Base-by-base conservation (phyloP, 2,797 vertebrate species). In the Cercopithecus petaurista region DNA sequence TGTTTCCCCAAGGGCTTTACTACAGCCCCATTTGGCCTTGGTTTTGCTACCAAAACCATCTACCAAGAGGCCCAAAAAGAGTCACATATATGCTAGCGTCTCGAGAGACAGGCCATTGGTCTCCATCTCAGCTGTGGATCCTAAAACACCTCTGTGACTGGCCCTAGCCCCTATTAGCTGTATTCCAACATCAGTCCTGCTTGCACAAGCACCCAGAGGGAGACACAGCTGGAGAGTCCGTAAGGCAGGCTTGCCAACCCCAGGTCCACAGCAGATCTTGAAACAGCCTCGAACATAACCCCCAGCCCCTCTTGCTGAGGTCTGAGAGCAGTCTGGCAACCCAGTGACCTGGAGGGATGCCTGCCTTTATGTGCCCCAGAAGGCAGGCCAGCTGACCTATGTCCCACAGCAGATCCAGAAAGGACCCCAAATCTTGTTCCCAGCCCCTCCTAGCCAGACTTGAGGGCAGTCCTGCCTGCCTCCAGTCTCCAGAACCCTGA, bases 291-390 rank as follows among this genome's bases (percentile, higher is more conserved):
- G 14, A 15, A 55, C 52, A 41, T 2, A 11, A 30, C 0, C 22
- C 8, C 6, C 4, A 43, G 0, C 6, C 4, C 46, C 57, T 57
- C 48, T 30, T n/a, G 19, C 61, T 55, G 39, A 43, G 26, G 2
- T 11, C 50, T 43, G 14, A 28, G 11, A 43, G 10, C 2, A 28
- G 26, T 21, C 24, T 10, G 9, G 3, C 19, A 22, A 6, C 28
- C 1, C 9, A 41, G 59, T 17, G 1, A 52, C 33, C 17, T 17
- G 36, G 70, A 90, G 48, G 55, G 17, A 84, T 39, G 21, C 15
- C 4, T 3, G 10, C 7, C 1, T 26, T 10, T n/a, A 10, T 48
- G 14, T 8, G 72, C 2, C 4, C 41, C 12, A 7, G 41, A 11
- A 33, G 52, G 13, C 43, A 50, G 13, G 36, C 10, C 22, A 79